A percentile compares a stretch with the other conserved stretches of the same genome.
Conservation (phyloP, 2,797 vertebrate species). For the Poecilia gillii region DNA sequence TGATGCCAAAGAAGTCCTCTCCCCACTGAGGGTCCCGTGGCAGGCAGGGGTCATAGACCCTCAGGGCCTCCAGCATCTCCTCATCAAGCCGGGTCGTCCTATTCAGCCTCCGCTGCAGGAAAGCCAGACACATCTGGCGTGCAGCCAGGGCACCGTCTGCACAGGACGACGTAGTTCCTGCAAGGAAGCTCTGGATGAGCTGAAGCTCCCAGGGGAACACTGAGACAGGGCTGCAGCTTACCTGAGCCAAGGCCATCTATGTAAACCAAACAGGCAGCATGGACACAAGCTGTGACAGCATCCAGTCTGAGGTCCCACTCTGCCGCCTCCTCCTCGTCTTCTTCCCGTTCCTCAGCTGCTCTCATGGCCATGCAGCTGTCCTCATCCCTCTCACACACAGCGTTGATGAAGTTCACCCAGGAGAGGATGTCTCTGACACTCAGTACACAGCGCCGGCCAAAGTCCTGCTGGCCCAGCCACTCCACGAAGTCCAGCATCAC, state of each 20-base stretch:
- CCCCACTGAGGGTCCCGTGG: constrained; percentile 85
- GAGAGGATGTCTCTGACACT: constrained; percentile 93
- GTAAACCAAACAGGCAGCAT: constrained; percentile 94
- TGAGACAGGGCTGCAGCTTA: constrained; percentile 53
- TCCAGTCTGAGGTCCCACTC: constrained; percentile 76
- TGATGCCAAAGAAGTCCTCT: constrained; percentile 89
- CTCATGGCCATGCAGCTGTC: constrained; percentile 73
- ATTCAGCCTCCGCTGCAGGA: constrained; percentile 84
- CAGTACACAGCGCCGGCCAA: constrained; percentile 90
- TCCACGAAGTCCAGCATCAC: constrained; percentile 95
- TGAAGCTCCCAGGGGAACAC: background rate
- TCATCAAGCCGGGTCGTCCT: constrained; percentile 81
- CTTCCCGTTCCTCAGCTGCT: constrained; percentile 37
- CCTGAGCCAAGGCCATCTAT: constrained; percentile 95
- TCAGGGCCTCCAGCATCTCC: constrained; percentile 83
- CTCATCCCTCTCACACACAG: constrained; percentile 79
- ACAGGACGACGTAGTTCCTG: constrained; percentile 88
- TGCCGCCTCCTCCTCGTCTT: constrained; percentile 66
- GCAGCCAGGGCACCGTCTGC: constrained; percentile 80
- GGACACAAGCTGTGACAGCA: constrained; percentile 87
- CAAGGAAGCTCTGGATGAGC: background rate
- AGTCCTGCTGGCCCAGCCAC: constrained; percentile 92
- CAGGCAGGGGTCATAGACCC: constrained; percentile 86
- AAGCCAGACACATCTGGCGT: constrained; percentile 86
- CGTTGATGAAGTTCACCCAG: constrained; percentile 94